Percentiles rank a stretch among this genome's conserved stretches.
phyloP scores from a whole-genome alignment of 2,888 invertebrate species.

The Stomorhina lunata region DNA sequence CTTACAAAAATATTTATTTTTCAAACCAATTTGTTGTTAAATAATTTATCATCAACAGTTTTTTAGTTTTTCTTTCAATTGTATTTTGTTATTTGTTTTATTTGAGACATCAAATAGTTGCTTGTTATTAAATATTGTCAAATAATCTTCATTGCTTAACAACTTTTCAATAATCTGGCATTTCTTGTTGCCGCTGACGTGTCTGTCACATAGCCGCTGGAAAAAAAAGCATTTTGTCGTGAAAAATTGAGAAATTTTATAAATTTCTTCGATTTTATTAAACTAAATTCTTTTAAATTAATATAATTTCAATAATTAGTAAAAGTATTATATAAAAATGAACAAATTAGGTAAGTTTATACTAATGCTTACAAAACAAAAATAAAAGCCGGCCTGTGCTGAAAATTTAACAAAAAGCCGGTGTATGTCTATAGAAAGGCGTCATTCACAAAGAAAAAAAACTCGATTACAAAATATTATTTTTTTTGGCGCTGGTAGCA shows the following conservation, averaged over 20 bases:
- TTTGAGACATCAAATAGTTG: too few species aligned
- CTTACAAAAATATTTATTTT: too few species aligned
- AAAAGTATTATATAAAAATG: slow-evolving; percentile 57
- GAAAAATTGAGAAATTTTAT: slow-evolving; percentile 19
- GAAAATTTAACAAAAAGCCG: slow-evolving; percentile 4
- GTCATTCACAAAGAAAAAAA: neutral
- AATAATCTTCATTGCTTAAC: neutral
- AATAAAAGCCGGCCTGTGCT: slow-evolving; percentile 31
- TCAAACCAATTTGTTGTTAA: too few species aligned
- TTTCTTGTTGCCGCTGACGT: slow-evolving; percentile 74
- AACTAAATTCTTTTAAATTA: neutral
- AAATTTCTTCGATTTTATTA: neutral
- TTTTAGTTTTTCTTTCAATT: too few species aligned
- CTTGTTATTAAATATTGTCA: too few species aligned
- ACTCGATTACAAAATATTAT: neutral
- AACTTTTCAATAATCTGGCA: slow-evolving; percentile 33
- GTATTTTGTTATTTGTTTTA: neutral
- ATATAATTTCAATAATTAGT: neutral
- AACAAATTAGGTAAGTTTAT: slow-evolving; percentile 68
- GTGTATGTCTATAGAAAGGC: slow-evolving; percentile 18
- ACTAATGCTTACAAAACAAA: neutral
- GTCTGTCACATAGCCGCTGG: slow-evolving; percentile 71
- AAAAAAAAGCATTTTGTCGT: slow-evolving; percentile 29
- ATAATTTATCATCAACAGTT: too few species aligned
- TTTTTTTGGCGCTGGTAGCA: too few species aligned